phyloP scores from a whole-genome alignment of 2,888 invertebrate genomes.

The Agapostemon virescens region DNA sequence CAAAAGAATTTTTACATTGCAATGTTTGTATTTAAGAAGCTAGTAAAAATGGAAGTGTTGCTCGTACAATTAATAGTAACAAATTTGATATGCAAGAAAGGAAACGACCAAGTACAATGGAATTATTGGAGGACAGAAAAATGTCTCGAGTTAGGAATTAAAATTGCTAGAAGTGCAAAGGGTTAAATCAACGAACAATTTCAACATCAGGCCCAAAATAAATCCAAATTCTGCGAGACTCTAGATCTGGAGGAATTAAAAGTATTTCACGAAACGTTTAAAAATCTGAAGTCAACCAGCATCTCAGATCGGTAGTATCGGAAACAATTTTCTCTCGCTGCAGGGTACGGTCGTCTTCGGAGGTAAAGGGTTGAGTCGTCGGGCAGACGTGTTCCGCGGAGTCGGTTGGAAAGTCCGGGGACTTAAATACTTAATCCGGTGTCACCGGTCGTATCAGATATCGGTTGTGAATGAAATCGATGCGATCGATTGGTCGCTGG shows the following conservation, averaged over 20 bases:
- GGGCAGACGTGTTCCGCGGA: not conserved
- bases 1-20: too few species aligned
- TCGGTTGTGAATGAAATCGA: slow-evolving; percentile 53
- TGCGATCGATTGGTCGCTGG: slow-evolving; percentile 50
- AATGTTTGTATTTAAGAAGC: too few species aligned
- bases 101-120: too few species aligned
- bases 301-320: not conserved
- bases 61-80: too few species aligned
- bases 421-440: slow-evolving; percentile 39
- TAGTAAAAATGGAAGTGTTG: too few species aligned
- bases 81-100: too few species aligned
- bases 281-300: not conserved
- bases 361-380: not conserved
- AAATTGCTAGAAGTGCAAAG: too few species aligned
- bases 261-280: not conserved
- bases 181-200: too few species aligned
- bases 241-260: accelerated
- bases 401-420: slow-evolving; percentile 39
- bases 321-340: not conserved
- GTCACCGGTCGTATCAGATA: slow-evolving; percentile 41
- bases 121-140: too few species aligned
- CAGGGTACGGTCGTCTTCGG: not conserved
- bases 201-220: not conserved
- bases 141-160: too few species aligned
- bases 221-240: not conserved